Conservation (phyloP, 2,888 invertebrate species). For the Anaspis maculata region DNA sequence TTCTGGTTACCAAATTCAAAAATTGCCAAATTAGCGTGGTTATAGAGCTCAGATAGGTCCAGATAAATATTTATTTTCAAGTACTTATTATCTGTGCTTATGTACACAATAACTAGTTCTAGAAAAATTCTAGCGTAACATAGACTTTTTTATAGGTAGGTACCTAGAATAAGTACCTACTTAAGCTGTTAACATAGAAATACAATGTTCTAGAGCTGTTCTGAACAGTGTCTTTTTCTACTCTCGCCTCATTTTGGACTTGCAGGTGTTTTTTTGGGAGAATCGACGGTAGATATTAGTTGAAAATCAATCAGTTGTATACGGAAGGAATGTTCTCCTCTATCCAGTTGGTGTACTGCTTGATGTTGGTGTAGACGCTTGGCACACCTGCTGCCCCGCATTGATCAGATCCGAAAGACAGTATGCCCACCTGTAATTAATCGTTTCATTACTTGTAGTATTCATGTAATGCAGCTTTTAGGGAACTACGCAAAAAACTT, state of each 20-base stretch:
- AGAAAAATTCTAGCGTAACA: no score
- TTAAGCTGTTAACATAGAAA: neutral
- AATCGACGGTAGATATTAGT: no score
- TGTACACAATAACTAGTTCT: no score
- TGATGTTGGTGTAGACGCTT: constrained; percentile 68
- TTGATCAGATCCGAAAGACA: constrained; percentile 73
- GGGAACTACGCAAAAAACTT: neutral
- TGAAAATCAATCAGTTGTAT: constrained; percentile 18
- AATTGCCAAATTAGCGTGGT: no score
- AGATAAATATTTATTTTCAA: no score
- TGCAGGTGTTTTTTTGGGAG: no score
- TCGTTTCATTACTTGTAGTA: neutral
- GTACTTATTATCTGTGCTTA: no score
- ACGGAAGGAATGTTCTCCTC: constrained; percentile 55
- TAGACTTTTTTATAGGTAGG: neutral
- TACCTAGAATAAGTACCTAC: neutral
- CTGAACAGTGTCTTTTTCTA: neutral
- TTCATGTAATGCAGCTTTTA: no score
- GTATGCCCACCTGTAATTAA: constrained; percentile 58
- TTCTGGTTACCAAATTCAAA: no score
- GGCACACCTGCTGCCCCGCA: constrained; percentile 65
- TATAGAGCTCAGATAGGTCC: no score
- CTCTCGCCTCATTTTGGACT: neutral
- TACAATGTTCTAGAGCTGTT: neutral
- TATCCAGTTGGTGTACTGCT: constrained; percentile 69